A percentile compares a stretch with the other conserved stretches of the same genome.
phyloP scores from a whole-genome alignment of 2,113 vertebrate genomes.

The Falco punctatus region DNA sequence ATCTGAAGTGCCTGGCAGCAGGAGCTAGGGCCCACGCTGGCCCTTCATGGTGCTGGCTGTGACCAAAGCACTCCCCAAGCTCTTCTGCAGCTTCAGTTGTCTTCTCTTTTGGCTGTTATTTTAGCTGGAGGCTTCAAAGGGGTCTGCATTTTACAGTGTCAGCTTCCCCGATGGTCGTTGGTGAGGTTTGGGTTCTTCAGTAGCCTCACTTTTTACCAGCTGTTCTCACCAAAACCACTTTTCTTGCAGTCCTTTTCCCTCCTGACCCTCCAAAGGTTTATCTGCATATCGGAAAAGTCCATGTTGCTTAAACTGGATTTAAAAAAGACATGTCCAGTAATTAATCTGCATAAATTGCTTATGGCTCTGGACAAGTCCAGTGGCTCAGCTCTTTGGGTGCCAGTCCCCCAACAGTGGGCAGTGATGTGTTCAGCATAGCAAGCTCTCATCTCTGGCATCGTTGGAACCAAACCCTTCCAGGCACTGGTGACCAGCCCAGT shows the following conservation, averaged over 20 bases:
- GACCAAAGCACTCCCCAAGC: neutral
- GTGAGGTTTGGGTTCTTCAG: neutral
- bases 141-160: neutral
- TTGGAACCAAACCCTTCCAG: neutral
- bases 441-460: accelerated
- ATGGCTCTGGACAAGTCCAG: neutral
- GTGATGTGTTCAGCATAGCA: neutral
- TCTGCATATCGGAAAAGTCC: neutral
- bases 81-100: neutral
- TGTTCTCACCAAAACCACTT: neutral
- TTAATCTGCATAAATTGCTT: neutral
- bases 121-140: neutral
- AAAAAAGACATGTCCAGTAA: neutral
- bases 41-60: neutral
- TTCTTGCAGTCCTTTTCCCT: neutral
- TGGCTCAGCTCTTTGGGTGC: neutral
- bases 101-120: neutral
- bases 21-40: neutral
- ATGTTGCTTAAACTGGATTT: neutral
- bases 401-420: neutral
- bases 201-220: neutral
- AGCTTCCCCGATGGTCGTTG: accelerated
- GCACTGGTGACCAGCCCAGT: neutral
- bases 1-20: accelerated
- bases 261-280: neutral